Evolutionary conservation across 2,113 vertebrate genomes (phyloP).

Genomic region (Empidonax alnorum): DNA sequence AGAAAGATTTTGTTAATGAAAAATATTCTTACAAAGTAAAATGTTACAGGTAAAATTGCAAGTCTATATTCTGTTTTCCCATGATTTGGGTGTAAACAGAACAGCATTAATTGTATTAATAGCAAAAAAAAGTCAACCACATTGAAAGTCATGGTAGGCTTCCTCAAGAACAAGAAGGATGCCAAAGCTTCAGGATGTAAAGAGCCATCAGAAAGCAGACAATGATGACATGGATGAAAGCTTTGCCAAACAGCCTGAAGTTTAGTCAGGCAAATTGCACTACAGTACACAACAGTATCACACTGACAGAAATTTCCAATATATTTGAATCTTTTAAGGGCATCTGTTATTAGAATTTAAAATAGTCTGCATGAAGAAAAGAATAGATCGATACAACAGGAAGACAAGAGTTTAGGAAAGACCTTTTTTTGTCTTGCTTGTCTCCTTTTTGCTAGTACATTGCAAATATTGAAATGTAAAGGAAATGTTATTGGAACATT

Average conservation of each 20-base stretch:
- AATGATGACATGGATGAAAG: neutral
- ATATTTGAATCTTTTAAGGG: neutral
- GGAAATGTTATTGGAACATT: neutral
- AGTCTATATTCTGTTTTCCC: neutral
- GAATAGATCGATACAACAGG: neutral
- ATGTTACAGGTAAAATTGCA: neutral
- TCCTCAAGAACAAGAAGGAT: neutral
- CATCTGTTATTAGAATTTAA: neutral
- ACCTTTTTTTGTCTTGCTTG: neutral
- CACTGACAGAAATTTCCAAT: neutral
- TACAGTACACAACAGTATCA: neutral
- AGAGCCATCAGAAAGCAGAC: neutral
- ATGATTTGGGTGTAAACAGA: neutral
- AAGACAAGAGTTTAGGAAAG: neutral
- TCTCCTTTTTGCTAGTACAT: neutral
- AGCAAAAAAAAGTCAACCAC: neutral
- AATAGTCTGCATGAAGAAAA: neutral
- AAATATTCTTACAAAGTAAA: neutral
- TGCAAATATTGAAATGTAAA: neutral
- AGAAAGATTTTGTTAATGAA: neutral
- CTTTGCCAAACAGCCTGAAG: neutral
- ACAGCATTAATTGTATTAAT: neutral
- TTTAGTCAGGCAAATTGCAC: neutral
- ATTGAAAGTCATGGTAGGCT: neutral
- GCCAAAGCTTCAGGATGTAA: neutral